phyloP scores from a whole-genome alignment of 1,140 invertebrate species.

The Galleria mellonella region DNA sequence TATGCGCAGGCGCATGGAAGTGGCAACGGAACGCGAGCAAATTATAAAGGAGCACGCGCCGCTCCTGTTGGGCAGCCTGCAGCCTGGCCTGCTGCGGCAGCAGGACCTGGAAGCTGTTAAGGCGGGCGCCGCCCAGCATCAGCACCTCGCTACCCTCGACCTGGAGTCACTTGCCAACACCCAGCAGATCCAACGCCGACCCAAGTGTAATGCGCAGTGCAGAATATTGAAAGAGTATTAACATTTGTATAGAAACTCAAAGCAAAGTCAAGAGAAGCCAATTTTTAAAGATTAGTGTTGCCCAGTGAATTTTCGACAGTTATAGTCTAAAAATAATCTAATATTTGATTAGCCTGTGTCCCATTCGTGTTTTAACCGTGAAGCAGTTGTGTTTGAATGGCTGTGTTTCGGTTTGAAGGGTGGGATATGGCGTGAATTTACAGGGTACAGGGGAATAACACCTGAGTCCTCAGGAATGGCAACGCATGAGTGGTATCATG shows the following conservation, averaged over 20 bases:
- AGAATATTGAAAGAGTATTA: slow-evolving; percentile 35
- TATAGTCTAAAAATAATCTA: no score
- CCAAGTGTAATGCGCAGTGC: slow-evolving; percentile 48
- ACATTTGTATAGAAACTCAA: background rate
- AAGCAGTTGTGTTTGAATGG: no score
- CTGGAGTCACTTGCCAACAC: slow-evolving; percentile 10
- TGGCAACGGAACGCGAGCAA: slow-evolving; percentile 34
- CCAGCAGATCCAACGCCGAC: slow-evolving; percentile 10
- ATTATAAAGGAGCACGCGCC: slow-evolving; percentile 45
- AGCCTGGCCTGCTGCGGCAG: slow-evolving; percentile 27
- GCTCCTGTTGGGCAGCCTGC: slow-evolving; percentile 36
- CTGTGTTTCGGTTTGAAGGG: no score
- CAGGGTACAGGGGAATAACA: no score
- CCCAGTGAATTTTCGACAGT: no score
- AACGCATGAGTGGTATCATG: no score
- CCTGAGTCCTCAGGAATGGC: no score
- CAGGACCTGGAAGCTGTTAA: slow-evolving; percentile 19
- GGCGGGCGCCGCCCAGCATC: slow-evolving; percentile 2
- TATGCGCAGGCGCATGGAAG: slow-evolving; percentile 41
- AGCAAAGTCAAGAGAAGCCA: no score
- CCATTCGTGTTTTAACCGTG: no score
- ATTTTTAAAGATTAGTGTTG: no score
- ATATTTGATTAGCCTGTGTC: no score
- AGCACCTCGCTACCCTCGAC: slow-evolving; percentile 6
- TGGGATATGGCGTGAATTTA: no score